Evolutionary conservation across 2,113 vertebrate genomes (phyloP).

Genomic region (Taxidea taxus): DNA sequence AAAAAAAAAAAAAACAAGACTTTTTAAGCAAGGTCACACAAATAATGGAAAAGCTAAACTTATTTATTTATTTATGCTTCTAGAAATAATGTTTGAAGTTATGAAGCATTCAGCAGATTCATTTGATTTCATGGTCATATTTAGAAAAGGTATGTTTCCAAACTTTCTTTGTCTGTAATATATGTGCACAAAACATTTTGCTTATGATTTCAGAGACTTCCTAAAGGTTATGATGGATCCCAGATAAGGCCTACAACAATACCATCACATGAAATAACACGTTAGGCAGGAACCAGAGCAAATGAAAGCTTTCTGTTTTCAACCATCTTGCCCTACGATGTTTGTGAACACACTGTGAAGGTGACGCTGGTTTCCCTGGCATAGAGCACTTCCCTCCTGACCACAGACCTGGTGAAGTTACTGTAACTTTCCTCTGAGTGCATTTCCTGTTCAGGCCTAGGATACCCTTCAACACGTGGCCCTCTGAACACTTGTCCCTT

Average conservation of each 20-base stretch:
- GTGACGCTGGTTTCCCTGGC: neutral
- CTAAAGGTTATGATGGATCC: neutral
- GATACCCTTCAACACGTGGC: neutral
- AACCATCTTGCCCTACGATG: neutral
- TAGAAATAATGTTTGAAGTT: neutral
- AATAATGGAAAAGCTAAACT: neutral
- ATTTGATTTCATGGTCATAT: neutral
- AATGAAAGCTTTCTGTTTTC: conserved; percentile 51
- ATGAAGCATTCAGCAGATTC: neutral
- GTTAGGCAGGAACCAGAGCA: neutral
- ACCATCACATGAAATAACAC: neutral
- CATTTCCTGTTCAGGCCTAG: conserved; percentile 29
- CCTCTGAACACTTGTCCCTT: neutral
- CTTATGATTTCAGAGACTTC: conserved; percentile 43
- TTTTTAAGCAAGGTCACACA: conserved; percentile 2
- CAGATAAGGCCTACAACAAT: neutral
- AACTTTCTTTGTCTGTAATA: neutral
- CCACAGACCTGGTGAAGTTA: conserved; percentile 39
- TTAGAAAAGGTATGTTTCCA: neutral
- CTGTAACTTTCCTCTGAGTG: conserved; percentile 23
- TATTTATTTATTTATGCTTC: neutral
- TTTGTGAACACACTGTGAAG: neutral
- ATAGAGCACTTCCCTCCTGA: neutral
- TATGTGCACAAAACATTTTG: neutral
- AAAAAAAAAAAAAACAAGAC: neutral